These are phyloP conservation scores for Limnephilus auricula DNA, from an alignment of 2,888 invertebrate genomes.

Conservation along the genomic window DNA sequence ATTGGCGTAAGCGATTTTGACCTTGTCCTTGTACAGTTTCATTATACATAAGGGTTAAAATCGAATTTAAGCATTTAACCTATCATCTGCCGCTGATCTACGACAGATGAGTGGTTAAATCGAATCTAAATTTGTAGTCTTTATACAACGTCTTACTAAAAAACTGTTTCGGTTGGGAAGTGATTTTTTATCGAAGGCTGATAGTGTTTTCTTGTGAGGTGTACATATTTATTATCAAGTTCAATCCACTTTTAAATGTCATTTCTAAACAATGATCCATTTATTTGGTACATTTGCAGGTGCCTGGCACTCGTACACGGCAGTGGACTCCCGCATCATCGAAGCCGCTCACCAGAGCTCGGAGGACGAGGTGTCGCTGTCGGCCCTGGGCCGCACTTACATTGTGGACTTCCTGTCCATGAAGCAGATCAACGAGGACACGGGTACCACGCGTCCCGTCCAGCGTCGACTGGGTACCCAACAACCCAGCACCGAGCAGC, in stretches of 20 bases:
- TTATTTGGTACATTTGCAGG: conserved; percentile 72
- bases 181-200: too few species aligned
- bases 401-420: conserved; percentile 97
- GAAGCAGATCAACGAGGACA: conserved; percentile 99
- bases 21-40: too few species aligned
- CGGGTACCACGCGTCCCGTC: conserved; percentile 94
- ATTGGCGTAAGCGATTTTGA: too few species aligned
- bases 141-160: too few species aligned
- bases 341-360: conserved; percentile 96
- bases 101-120: too few species aligned
- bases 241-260: neutral
- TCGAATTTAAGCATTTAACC: too few species aligned
- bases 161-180: too few species aligned
- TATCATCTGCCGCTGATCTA: too few species aligned
- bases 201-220: too few species aligned
- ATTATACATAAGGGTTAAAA: too few species aligned
- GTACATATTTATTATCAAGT: too few species aligned
- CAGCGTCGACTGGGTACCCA: conserved; percentile 86
- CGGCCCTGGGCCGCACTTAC: conserved; percentile 94
- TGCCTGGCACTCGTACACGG: conserved; percentile 94
- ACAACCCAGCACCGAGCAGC: conserved; percentile 69
- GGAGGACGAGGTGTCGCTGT: conserved; percentile 96
- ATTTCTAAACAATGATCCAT: neutral
- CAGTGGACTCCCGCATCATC: conserved; percentile 94
- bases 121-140: too few species aligned